Evolutionary conservation across 1,140 invertebrate species (phyloP).

Genomic region (Tachypleus tridentatus): DNA sequence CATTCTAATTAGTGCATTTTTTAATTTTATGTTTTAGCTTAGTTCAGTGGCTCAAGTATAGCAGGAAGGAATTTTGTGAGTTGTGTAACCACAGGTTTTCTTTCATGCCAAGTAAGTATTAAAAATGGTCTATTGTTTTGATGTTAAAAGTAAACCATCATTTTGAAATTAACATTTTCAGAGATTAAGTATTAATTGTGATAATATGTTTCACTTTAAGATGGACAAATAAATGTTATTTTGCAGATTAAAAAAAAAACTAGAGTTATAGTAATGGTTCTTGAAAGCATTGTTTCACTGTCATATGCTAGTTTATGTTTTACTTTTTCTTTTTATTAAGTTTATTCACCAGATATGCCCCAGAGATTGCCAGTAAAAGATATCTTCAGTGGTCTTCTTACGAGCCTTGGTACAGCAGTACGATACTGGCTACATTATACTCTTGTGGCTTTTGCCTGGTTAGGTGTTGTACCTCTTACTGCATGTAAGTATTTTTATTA

Average conservation of each 20-base stretch:
- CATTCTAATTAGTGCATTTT: too few species aligned
- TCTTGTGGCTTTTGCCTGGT: constrained; percentile 90
- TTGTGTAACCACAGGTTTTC: constrained; percentile 95
- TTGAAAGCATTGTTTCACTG: too few species aligned
- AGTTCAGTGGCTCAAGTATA: constrained; percentile 64
- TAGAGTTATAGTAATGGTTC: neutral
- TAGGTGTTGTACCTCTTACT: constrained; percentile 90
- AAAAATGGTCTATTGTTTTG: too few species aligned
- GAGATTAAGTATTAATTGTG: neutral
- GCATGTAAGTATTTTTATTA: constrained; percentile 50
- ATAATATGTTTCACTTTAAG: neutral
- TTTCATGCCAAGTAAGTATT: constrained; percentile 73
- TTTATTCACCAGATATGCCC: constrained; percentile 99
- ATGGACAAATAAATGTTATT: neutral
- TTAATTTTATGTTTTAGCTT: constrained; percentile 31
- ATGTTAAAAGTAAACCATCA: too few species aligned
- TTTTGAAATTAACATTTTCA: too few species aligned
- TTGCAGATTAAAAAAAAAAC: neutral
- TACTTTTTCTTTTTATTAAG: constrained; percentile 27
- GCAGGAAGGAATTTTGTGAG: constrained; percentile 97
- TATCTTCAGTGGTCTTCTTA: constrained; percentile 73
- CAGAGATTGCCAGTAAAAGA: constrained; percentile 81
- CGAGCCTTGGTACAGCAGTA: constrained; percentile 77
- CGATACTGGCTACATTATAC: constrained; percentile 96
- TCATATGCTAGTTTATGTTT: too few species aligned